Conservation (phyloP, 2,797 vertebrate genomes). For the Bucorvus abyssinicus region DNA sequence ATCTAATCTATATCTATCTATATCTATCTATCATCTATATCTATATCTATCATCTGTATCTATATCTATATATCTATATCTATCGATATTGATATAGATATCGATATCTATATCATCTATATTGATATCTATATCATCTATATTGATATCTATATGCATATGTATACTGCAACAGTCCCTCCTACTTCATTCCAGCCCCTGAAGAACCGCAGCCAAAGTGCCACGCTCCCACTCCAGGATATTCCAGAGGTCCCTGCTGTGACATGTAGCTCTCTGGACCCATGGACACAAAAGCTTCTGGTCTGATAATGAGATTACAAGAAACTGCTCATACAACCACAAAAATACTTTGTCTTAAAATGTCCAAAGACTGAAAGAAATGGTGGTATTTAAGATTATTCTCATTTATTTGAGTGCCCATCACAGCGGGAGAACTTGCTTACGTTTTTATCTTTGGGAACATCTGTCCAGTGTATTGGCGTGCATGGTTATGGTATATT, state of each 20-base stretch:
- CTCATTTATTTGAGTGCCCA: neutral
- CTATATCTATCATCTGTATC: no score
- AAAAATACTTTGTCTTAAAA: neutral
- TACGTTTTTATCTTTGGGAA: neutral
- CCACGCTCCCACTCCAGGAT: neutral
- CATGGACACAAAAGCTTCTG: fast-evolving
- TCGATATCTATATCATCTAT: no score
- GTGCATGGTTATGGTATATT: neutral
- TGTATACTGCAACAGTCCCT: neutral
- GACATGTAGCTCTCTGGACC: neutral
- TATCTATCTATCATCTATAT: no score
- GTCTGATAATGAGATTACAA: neutral
- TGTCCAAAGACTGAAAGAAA: neutral
- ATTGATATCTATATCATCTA: no score
- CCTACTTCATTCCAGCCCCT: neutral
- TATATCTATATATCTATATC: no score
- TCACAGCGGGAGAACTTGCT: neutral
- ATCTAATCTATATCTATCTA: no score
- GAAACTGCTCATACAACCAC: neutral
- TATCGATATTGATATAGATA: no score
- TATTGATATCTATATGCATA: no score
- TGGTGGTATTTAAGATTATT: neutral
- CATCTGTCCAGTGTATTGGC: neutral
- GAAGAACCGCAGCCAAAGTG: neutral
- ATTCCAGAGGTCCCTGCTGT: neutral